Conservation (phyloP, 1,140 invertebrate species). For the Pseudomyrmex cubaensis region DNA sequence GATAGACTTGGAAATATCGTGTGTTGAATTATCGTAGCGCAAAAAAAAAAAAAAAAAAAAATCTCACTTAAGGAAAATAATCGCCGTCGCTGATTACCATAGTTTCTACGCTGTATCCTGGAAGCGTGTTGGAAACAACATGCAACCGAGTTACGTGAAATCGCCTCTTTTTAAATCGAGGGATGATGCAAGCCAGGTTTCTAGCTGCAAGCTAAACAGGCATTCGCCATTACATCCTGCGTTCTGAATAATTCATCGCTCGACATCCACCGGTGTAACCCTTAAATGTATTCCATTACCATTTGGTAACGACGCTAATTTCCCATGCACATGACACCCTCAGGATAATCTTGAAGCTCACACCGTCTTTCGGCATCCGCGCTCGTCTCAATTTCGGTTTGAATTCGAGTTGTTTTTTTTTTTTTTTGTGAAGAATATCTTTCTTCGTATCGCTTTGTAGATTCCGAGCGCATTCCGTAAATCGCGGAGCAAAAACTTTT, state of each 20-base stretch:
- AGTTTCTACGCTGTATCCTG: not conserved
- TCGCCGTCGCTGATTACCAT: not conserved
- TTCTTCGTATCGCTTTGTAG: not conserved
- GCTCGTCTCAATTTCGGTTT: not conserved
- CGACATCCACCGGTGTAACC: not conserved
- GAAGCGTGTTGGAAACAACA: not conserved
- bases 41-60: no score
- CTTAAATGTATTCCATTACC: constrained; percentile 32
- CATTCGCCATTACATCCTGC: constrained; percentile 32
- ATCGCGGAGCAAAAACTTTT: no score
- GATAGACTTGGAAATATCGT: not conserved
- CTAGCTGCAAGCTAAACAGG: constrained; percentile 29
- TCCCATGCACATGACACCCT: not conserved
- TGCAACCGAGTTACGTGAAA: not conserved
- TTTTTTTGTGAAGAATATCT: not conserved
- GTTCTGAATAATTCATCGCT: constrained; percentile 50
- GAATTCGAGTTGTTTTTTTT: not conserved
- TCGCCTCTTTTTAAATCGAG: constrained; percentile 21
- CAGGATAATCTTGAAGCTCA: not conserved
- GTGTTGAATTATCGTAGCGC: no score
- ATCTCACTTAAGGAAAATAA: not conserved
- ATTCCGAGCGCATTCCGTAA: not conserved
- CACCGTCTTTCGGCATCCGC: not conserved
- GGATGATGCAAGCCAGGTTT: constrained; percentile 22
- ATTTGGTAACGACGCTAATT: constrained; percentile 45